phyloP scores from a whole-genome alignment of 2,113 vertebrate genomes.

The Atrichornis clamosus region DNA sequence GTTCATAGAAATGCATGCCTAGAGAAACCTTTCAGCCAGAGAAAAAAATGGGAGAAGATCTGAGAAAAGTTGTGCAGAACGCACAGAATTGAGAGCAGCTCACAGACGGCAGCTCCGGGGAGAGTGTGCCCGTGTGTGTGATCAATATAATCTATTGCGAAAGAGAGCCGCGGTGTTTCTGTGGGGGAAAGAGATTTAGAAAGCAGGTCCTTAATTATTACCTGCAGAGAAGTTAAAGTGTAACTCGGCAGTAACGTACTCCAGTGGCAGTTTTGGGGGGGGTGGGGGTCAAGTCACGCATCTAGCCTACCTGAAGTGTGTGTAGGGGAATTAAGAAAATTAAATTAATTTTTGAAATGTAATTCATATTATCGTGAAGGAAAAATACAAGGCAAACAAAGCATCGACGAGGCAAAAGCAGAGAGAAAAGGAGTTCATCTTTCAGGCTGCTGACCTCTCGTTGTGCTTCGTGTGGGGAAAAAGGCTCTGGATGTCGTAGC shows the following conservation, averaged over 20 bases:
- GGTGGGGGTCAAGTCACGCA: neutral
- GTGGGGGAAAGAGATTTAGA: constrained; percentile 30
- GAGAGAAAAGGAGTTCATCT: neutral
- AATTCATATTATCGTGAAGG: neutral
- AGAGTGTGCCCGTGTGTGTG: neutral
- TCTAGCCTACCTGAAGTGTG: constrained; percentile 1
- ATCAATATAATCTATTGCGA: neutral
- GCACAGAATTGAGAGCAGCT: rapidly evolving
- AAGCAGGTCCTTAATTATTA: constrained; percentile 65
- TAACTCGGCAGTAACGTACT: constrained; percentile 47
- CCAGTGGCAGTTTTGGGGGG: neutral
- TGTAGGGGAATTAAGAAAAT: neutral
- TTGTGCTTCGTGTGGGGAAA: neutral
- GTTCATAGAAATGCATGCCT: neutral
- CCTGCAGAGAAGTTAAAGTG: constrained; percentile 55
- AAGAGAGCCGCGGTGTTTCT: neutral
- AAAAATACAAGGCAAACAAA: neutral
- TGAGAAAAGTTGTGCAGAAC: rapidly evolving
- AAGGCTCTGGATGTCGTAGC: neutral
- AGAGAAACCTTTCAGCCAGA: neutral
- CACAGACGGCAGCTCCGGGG: neutral
- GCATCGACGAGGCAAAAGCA: neutral
- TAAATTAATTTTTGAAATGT: neutral
- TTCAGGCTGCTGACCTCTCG: neutral
- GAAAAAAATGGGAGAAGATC: neutral